phyloP scores from a whole-genome alignment of 1,140 invertebrate species.

The Drosophila micromelanica region DNA sequence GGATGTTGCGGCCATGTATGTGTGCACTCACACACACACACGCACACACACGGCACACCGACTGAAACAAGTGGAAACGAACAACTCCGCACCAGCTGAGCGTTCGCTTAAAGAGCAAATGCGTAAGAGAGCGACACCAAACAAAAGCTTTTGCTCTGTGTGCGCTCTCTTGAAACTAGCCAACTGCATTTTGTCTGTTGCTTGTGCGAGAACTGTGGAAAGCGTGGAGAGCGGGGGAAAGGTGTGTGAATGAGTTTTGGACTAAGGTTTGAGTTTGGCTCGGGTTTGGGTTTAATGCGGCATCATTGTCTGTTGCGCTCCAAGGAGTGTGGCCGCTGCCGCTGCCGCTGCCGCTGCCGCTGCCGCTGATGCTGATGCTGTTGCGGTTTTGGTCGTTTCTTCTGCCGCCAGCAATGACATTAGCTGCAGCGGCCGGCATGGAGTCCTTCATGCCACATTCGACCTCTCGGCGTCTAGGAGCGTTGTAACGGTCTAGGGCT shows the following conservation, averaged over 20 bases:
- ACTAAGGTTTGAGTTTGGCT: not conserved
- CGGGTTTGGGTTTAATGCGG: conserved; percentile 41
- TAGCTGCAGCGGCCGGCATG: conserved; percentile 26
- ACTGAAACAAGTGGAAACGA: conserved; percentile 77
- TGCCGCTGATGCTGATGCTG: conserved; percentile 40
- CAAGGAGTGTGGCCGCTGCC: conserved; percentile 25
- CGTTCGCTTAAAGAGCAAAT: conserved; percentile 14
- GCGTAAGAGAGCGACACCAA: conserved; percentile 7
- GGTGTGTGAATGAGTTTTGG: conserved; percentile 1
- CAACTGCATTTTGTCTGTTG: conserved; percentile 67
- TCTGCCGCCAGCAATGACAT: conserved; percentile 44
- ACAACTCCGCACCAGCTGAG: conserved; percentile 33
- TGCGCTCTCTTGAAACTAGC: conserved; percentile 54
- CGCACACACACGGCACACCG: conserved; percentile 3
- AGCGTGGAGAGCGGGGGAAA: too few relatives aligned
- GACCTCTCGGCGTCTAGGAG: conserved; percentile 12
- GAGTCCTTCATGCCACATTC: conserved; percentile 20
- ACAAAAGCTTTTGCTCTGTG: conserved; percentile 33
- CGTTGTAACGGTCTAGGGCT: conserved; percentile 52
- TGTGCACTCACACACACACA: conserved; percentile 34
- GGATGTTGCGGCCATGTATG: conserved; percentile 77
- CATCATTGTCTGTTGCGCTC: conserved; percentile 39
- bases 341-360: conserved; percentile 30
- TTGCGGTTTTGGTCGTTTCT: conserved; percentile 64
- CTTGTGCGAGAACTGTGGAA: conserved; percentile 25